Evolutionary conservation across 2,888 invertebrate species (phyloP).

Genomic region (Volucella inanis): DNA sequence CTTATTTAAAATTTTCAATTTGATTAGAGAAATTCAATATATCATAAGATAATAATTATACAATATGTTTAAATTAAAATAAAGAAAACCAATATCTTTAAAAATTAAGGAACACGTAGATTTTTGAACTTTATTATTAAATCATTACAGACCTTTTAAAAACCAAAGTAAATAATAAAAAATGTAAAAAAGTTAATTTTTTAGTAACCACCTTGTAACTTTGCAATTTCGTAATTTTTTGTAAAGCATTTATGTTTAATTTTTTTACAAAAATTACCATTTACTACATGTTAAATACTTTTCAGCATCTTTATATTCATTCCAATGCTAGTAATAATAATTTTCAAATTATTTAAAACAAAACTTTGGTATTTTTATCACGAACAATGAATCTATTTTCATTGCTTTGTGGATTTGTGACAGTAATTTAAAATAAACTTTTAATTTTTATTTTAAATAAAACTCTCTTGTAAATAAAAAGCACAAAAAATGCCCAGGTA

Average conservation of each 20-base stretch:
- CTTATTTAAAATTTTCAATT: background rate
- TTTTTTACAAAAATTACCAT: conserved; percentile 9
- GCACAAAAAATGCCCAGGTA: conserved; percentile 62
- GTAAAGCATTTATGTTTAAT: background rate
- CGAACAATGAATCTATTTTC: conserved; percentile 5
- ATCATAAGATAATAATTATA: no score
- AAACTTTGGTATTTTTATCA: no score
- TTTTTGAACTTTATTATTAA: conserved; percentile 31
- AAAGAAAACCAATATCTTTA: background rate
- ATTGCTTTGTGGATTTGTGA: background rate
- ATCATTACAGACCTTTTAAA: background rate
- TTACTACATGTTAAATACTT: no score
- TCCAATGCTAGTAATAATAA: background rate
- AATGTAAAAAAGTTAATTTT: background rate
- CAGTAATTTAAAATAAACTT: background rate
- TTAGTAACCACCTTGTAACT: background rate
- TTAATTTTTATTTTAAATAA: conserved; percentile 29
- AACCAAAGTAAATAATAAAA: conserved; percentile 4
- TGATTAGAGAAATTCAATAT: background rate
- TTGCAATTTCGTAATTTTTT: background rate
- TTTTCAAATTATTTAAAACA: no score
- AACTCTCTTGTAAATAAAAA: conserved; percentile 40
- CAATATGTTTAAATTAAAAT: background rate
- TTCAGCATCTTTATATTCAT: background rate
- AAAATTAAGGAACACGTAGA: conserved; percentile 15